Evolutionary conservation across 2,797 vertebrate species (phyloP).

Genomic region (Miopithecus talapoin): DNA sequence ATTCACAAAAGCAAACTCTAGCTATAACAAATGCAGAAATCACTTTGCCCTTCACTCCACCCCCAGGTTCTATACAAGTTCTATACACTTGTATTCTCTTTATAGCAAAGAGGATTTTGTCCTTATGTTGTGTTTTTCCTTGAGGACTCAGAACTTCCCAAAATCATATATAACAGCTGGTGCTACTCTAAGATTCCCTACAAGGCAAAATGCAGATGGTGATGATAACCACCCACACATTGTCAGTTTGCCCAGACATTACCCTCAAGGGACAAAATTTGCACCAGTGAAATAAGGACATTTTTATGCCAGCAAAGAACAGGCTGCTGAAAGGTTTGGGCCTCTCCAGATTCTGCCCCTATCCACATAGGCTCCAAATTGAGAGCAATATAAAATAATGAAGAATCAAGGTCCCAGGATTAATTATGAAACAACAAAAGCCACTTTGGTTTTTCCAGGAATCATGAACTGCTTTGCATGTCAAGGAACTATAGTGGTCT

Average conservation of each 20-base stretch:
- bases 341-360: background rate
- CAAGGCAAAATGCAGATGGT: constrained; percentile 38
- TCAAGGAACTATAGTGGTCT: background rate
- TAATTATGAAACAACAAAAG: background rate
- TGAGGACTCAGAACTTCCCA: background rate
- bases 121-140: background rate
- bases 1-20: constrained; percentile 9
- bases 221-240: background rate
- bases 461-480: background rate
- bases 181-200: constrained; percentile 12
- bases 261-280: background rate
- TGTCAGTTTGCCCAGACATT: background rate
- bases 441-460: background rate
- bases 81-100: background rate
- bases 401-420: background rate
- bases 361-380: background rate
- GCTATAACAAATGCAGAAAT: background rate
- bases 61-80: background rate
- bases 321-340: background rate
- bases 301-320: background rate
- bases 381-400: background rate
- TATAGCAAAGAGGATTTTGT: background rate
- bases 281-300: constrained; percentile 9
- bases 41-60: background rate
- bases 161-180: constrained; percentile 29